Conservation (phyloP, 2,888 invertebrate genomes). For the Argynnis bischoffii region DNA sequence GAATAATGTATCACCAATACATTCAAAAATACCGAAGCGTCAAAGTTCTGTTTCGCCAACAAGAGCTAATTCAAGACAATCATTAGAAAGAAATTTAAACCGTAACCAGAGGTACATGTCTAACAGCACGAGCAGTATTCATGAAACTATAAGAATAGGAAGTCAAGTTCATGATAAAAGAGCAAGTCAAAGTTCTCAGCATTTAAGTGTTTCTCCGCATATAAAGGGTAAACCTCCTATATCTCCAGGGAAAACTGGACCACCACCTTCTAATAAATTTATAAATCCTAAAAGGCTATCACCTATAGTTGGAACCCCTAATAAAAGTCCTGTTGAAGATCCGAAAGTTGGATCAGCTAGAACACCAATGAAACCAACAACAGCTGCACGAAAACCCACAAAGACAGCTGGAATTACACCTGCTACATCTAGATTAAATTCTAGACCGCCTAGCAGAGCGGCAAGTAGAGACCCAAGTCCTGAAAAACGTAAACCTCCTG, state of each 20-base stretch:
- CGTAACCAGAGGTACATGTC: conserved; percentile 71
- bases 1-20: conserved; percentile 73
- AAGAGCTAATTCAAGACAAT: conserved; percentile 54
- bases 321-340: conserved; percentile 73
- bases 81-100: conserved; percentile 57
- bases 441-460: conserved; percentile 70
- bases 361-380: conserved; percentile 58
- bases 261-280: conserved; percentile 72
- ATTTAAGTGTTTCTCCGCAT: conserved; percentile 63
- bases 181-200: conserved; percentile 68
- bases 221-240: conserved; percentile 78
- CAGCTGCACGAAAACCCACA: conserved; percentile 56
- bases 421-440: conserved; percentile 70
- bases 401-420: conserved; percentile 67
- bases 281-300: conserved; percentile 75
- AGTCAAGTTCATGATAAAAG: conserved; percentile 70
- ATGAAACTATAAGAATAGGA: conserved; percentile 71
- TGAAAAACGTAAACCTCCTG: conserved; percentile 61
- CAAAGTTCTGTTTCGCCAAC: conserved; percentile 74
- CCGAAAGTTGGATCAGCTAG: conserved; percentile 63
- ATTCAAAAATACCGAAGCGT: conserved; percentile 76
- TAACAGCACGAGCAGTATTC: conserved; percentile 76
- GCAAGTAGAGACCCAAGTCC: conserved; percentile 72
- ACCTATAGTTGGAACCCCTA: conserved; percentile 78
- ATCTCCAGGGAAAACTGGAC: conserved; percentile 72